Evolutionary conservation across 2,113 vertebrate species (phyloP), one percentile per base, ranked within the genome.

Genomic region (Neogale vison): DNA sequence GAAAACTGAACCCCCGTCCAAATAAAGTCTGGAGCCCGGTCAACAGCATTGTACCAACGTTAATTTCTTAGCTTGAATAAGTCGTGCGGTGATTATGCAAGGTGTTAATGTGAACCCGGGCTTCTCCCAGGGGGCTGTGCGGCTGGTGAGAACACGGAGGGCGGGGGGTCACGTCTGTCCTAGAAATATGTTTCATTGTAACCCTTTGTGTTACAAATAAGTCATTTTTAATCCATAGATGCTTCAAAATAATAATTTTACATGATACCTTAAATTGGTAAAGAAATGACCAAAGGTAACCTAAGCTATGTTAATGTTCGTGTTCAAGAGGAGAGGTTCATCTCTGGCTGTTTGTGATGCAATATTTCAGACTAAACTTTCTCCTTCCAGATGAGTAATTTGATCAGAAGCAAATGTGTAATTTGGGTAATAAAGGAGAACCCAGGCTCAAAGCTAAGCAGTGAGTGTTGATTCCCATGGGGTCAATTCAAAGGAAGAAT

Each of bases 201-300:
- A 13, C 4, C 63, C 29, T 93, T 67, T 65, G 57, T 85, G 34
- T 36, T n/a, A 77, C 71, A n/a, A 6, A n/a, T 63, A 42, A 65
- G 47, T 93, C n/a, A 13, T 86, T 42, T 93, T 52, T 63, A 50
- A 52, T 55, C 77, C 24, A 67, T 7, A 57, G 36, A 67, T 15
- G 34, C 29, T 67, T 80, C 15, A 57, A 69, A 93, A 80, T 59
- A 69, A 80, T 80, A 45, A 23, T 67, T 87, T 79, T 79, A 69
- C 21, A 79, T 67, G 72, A n/a, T 45, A 69, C 7, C 36, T 69
- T 69, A 55, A 57, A 84, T 52, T 42, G n/a, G 9, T 42, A 59
- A 80, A 80, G 23, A 47, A 71, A 34, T 34, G 23, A 31, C 31
- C 36, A 57, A 29, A 80, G 36, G 29, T 76, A 36, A 39, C 42